Evolutionary conservation across 2,888 invertebrate genomes (phyloP).

Genomic region (Opisthograptis luteolata): DNA sequence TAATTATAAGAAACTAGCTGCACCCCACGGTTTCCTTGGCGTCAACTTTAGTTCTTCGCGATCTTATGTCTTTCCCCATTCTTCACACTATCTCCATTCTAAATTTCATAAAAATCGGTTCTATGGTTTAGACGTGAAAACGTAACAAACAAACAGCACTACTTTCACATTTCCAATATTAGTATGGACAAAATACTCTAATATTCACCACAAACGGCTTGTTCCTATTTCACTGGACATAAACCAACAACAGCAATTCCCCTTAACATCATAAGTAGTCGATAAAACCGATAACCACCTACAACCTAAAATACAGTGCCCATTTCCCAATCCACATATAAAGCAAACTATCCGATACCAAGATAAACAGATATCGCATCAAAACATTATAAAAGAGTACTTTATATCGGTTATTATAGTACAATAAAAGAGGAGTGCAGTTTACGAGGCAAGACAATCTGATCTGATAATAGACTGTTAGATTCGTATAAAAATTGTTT

Average conservation of each 20-base stretch:
- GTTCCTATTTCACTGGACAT: conserved; percentile 32
- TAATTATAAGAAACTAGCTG: no score
- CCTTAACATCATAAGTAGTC: conserved; percentile 35
- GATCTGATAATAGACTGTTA: conserved; percentile 64
- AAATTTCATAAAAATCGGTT: no score
- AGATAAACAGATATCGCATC: conserved; percentile 74
- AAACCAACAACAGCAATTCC: conserved; percentile 26
- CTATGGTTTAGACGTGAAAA: no score
- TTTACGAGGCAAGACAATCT: conserved; percentile 63
- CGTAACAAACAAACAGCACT: no score
- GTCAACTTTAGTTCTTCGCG: no score
- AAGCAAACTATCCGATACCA: conserved; percentile 61
- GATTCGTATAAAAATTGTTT: conserved; percentile 69
- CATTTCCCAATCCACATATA: conserved; percentile 54
- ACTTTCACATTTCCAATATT: no score
- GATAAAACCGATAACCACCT: conserved; percentile 47
- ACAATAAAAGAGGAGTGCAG: conserved; percentile 64
- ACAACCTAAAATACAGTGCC: conserved; percentile 43
- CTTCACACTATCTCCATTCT: no score
- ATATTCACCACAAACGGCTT: conserved; percentile 11
- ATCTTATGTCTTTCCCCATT: no score
- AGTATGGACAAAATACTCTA: no score
- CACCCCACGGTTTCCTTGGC: no score
- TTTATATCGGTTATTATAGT: conserved; percentile 73
- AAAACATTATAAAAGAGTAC: conserved; percentile 71